These are phyloP conservation scores for Acinonyx jubatus DNA, from an alignment of 2,113 vertebrate species.

Conservation along the genomic window DNA sequence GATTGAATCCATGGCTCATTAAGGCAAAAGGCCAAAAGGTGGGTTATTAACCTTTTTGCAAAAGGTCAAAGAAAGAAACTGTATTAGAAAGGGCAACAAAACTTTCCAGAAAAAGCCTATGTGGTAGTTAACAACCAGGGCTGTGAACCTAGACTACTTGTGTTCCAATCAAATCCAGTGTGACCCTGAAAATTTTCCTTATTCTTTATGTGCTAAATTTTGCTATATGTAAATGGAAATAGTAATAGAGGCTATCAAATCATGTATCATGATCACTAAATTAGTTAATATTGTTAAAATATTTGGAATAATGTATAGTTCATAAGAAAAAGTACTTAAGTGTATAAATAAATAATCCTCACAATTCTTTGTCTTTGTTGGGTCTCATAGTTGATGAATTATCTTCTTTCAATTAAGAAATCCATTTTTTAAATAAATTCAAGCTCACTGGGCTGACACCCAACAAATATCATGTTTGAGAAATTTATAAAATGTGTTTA, in stretches of 20 bases:
- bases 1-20: neutral
- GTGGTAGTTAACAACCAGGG: neutral
- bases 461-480: neutral
- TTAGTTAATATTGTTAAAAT: neutral
- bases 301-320: neutral
- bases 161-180: neutral
- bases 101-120: neutral
- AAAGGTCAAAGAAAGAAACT: neutral
- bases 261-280: neutral
- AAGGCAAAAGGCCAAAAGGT: neutral
- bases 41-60: neutral
- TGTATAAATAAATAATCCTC: neutral
- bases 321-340: neutral
- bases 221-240: neutral
- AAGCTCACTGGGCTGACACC: neutral
- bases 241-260: neutral
- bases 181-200: neutral
- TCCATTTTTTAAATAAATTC: neutral
- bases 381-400: neutral
- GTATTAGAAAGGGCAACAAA: neutral
- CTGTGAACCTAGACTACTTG: neutral
- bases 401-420: neutral
- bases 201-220: neutral
- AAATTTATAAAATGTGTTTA: neutral
- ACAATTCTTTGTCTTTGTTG: neutral